Evolutionary conservation across 92 coral and sea anemone genomes (phyloP).

Genomic region (Palythoa grandiflora): DNA sequence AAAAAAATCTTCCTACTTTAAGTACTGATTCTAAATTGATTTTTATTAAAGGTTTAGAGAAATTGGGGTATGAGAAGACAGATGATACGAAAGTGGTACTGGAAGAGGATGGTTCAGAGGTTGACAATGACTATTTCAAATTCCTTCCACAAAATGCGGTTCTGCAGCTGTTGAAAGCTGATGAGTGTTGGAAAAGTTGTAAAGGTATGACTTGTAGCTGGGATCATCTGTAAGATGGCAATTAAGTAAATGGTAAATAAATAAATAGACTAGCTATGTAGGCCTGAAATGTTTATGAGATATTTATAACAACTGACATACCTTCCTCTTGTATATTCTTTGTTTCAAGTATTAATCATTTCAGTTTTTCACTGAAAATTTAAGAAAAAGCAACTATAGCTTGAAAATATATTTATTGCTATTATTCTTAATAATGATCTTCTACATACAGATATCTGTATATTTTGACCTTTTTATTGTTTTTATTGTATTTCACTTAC

Average conservation of each 20-base stretch:
- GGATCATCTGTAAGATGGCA: constrained; percentile 3
- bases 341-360: constrained; percentile 22
- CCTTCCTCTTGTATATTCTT: constrained; percentile 21
- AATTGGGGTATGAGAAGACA: constrained; percentile 35
- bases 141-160: constrained; percentile 55
- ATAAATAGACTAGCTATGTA: constrained; percentile 17
- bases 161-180: constrained; percentile 54
- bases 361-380: neutral
- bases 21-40: constrained; percentile 19
- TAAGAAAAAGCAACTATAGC: neutral
- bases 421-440: constrained; percentile 15
- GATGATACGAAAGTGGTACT: constrained; percentile 32
- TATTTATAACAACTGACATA: constrained; percentile 22
- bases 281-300: constrained; percentile 23
- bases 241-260: constrained; percentile 13
- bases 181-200: constrained; percentile 50
- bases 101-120: constrained; percentile 71
- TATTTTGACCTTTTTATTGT: neutral
- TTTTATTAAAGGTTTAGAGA: constrained; percentile 25
- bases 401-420: constrained; percentile 13
- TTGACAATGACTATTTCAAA: constrained; percentile 60
- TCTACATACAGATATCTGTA: constrained; percentile 8
- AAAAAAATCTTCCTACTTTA: constrained; percentile 17
- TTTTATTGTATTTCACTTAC: neutral
- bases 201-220: constrained; percentile 29